Conservation (phyloP, 1,140 invertebrate genomes). For the Heliconius eleuchia region DNA sequence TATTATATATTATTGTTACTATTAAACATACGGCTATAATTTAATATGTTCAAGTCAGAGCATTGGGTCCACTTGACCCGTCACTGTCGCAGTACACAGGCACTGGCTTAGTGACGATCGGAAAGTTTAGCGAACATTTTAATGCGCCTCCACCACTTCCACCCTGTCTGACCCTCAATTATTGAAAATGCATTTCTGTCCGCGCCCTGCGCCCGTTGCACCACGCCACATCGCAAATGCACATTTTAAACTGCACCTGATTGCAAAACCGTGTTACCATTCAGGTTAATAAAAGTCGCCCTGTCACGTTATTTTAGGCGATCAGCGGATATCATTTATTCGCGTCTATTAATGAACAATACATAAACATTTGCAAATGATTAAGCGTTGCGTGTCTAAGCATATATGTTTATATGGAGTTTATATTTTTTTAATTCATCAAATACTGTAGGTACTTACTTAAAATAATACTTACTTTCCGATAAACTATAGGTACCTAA, state of each 20-base stretch:
- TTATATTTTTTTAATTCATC: too few relatives aligned
- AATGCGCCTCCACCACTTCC: slow-evolving; percentile 66
- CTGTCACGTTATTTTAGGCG: slow-evolving; percentile 63
- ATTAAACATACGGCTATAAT: background rate
- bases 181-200: slow-evolving; percentile 79
- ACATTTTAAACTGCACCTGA: slow-evolving; percentile 80
- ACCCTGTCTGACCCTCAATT: slow-evolving; percentile 79
- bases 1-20: too few relatives aligned
- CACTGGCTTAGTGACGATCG: slow-evolving; percentile 50
- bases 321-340: slow-evolving; percentile 48
- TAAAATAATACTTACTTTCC: too few relatives aligned
- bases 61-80: background rate
- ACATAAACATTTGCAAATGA: background rate
- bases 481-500: too few relatives aligned
- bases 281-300: slow-evolving; percentile 67
- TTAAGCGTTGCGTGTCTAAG: too few relatives aligned
- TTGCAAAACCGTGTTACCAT: slow-evolving; percentile 76
- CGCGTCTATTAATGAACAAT: slow-evolving; percentile 18
- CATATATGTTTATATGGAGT: too few relatives aligned
- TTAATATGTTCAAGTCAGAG: background rate
- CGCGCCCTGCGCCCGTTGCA: slow-evolving; percentile 65
- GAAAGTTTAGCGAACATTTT: slow-evolving; percentile 74
- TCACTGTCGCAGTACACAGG: slow-evolving; percentile 38
- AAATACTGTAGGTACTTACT: too few relatives aligned
- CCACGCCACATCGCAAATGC: slow-evolving; percentile 74